Evolutionary conservation across 2,113 vertebrate genomes (phyloP), one percentile per base, ranked within the genome.

Genomic region (Picathartes gymnocephalus): DNA sequence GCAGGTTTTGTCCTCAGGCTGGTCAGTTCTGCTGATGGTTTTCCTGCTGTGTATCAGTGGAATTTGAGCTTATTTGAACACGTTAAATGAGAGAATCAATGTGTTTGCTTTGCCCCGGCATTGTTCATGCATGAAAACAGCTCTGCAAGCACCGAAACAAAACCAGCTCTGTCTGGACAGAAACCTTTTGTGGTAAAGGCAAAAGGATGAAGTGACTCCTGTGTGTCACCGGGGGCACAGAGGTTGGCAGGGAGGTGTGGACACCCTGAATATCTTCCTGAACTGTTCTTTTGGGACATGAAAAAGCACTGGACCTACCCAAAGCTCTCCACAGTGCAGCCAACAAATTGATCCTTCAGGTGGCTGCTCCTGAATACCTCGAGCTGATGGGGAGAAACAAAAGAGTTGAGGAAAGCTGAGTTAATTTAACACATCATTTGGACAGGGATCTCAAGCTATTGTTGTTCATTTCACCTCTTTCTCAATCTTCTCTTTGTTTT

Each of bases 311-410:
- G 71, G 60, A 96, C 97, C 3, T 90, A 98, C 98, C 98, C 96
- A 79, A 98, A 97, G 9, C 79, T 95, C 70, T 92, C 56, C 25
- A 98, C 88, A 7, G 94, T 82, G 61, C 98, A 98, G 56, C 90
- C 90, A 15, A 30, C 40, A 35, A 98, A 98, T 17, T 33, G 68
- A 4, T 58, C 70, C 92, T 77, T 92, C 35, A 98, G 79, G 66
- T 10, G 95, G 88, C 97, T 95, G 13, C 50, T 96, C 71, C 27
- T 80, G 92, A 98, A 97, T 3, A 92, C 61, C 2, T 95, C 69
- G 48, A 98, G 97, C 98, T 98, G 95, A 31, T 88, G 87, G 77
- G 91, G 51, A 93, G 33, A 60, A 65, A 25, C 20, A 74, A n/a
- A 92, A 58, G 6, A 69, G 24, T 64, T 45, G 50, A 70, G 40